Percentiles rank a stretch among this genome's conserved stretches.
phyloP scores from a whole-genome alignment of 1,140 invertebrate species.

The Aethina tumida region DNA sequence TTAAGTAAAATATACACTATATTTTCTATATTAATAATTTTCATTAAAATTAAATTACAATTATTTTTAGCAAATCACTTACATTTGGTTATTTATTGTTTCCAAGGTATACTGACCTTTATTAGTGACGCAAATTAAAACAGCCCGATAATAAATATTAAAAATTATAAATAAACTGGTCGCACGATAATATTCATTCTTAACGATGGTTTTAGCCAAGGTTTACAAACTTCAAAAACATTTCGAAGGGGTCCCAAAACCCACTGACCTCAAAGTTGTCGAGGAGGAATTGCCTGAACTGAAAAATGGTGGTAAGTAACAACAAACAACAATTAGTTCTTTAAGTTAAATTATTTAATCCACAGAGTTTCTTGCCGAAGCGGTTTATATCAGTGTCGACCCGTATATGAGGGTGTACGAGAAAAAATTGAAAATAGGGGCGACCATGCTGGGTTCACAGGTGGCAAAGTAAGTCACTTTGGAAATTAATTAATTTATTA shows the following conservation, averaged over 20 bases:
- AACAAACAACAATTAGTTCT: no score
- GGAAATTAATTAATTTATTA: no score
- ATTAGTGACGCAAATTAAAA: no score
- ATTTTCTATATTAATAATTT: no score
- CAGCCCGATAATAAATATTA: no score
- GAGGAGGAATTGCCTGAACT: constrained; percentile 52
- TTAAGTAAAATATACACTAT: no score
- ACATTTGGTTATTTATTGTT: no score
- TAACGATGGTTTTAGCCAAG: constrained; percentile 15
- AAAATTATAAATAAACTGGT: no score
- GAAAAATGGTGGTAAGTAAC: constrained; percentile 48
- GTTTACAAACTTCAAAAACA: constrained; percentile 37
- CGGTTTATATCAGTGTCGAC: constrained; percentile 58
- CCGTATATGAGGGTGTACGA: constrained; percentile 56
- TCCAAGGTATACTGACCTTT: no score
- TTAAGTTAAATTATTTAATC: constrained; percentile 7
- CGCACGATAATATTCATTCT: no score
- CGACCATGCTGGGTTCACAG: constrained; percentile 13
- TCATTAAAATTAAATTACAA: no score
- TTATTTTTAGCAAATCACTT: no score
- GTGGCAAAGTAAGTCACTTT: constrained; percentile 15
- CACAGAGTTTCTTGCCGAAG: constrained; percentile 49
- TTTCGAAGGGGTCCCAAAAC: constrained; percentile 54
- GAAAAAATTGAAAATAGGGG: constrained; percentile 14
- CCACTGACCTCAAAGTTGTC: constrained; percentile 49